These are phyloP conservation scores for Scleropages formosus DNA, from an alignment of 2,797 vertebrate genomes.

Conservation along the genomic window DNA sequence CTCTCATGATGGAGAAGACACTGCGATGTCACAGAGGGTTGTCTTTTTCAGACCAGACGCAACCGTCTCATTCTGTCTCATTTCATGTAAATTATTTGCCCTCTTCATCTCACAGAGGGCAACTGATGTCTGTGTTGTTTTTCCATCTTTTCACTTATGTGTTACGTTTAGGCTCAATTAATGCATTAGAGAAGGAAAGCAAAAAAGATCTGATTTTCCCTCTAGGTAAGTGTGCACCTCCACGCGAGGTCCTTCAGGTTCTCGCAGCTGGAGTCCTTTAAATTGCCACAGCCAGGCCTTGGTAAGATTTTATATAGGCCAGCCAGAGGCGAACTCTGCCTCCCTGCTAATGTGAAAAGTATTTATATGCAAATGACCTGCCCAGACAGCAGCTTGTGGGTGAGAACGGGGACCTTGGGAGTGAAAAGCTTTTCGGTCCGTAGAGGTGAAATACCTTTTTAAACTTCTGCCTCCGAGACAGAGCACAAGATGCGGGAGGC, in stretches of 20 bases:
- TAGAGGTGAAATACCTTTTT: background rate
- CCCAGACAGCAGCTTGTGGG: background rate
- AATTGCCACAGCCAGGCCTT: conserved; percentile 4
- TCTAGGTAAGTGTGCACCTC: too few relatives aligned
- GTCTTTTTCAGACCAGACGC: background rate
- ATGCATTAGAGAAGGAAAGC: too few relatives aligned
- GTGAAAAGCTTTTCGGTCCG: background rate
- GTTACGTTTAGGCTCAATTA: too few relatives aligned
- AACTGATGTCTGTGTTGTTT: too few relatives aligned
- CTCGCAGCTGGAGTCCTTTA: background rate
- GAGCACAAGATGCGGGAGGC: background rate
- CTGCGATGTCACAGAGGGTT: background rate
- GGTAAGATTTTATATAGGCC: background rate
- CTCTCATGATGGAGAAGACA: background rate
- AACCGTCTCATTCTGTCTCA: background rate
- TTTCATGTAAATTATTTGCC: too few relatives aligned
- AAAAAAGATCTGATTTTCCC: too few relatives aligned
- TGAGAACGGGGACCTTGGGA: background rate
- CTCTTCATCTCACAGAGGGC: too few relatives aligned
- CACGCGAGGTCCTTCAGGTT: too few relatives aligned
- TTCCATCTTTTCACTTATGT: too few relatives aligned
- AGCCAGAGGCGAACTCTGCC: background rate
- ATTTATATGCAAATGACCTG: conserved; percentile 19
- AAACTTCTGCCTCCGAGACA: background rate
- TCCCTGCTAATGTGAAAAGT: background rate